Base-by-base conservation (phyloP, 2,113 vertebrate genomes). In the Phainopepla nitens region DNA sequence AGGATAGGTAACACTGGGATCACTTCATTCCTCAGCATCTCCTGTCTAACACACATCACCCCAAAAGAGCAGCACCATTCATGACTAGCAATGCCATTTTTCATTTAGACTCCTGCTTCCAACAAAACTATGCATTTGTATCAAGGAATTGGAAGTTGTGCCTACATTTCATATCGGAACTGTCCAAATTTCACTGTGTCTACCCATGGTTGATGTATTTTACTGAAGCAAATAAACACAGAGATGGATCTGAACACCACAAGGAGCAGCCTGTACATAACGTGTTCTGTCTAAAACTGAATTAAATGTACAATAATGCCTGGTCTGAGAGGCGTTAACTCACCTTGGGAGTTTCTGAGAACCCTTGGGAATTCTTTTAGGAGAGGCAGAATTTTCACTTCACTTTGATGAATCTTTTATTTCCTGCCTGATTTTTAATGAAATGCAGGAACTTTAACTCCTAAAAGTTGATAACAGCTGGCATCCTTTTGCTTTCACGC, bases 401-500 rank as follows among this genome's bases (percentile, higher is more conserved):
- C 61, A 82, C 45, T 91, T 95, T 79, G 54, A 93, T 90, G n/a
- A 91, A 93, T 94, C 71, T 95, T 95, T 81, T 68, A 80, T 86
- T 95, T 90, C 49, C 19, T 92, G 72, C 31, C 71, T 17, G 13
- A 62, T 85, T 94, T 90, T 86, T 82, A 96, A 93, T 85, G 84
- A 96, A 94, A 88, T 77, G 64, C 71, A 81, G 75, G 94, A 94
- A 86, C 83, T 96, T 93, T 82, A 87, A 87, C 82, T 96, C 82
- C 87, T 93, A 68, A 83, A 94, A 94, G 82, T 83, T 96, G 79
- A 49, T 80, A 90, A 94, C 93, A 96, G 85, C 88, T 94, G 90
- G 92, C 91, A 92, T 95, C 68, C 64, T 93, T 92, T 92, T 90
- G 54, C 90, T 93, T 96, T 93, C 94, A 93, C 24, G 80, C 93